Evolutionary conservation across 2,797 vertebrate species (phyloP), one percentile per base, ranked within the genome.

Genomic region (Coendou prehensilis): DNA sequence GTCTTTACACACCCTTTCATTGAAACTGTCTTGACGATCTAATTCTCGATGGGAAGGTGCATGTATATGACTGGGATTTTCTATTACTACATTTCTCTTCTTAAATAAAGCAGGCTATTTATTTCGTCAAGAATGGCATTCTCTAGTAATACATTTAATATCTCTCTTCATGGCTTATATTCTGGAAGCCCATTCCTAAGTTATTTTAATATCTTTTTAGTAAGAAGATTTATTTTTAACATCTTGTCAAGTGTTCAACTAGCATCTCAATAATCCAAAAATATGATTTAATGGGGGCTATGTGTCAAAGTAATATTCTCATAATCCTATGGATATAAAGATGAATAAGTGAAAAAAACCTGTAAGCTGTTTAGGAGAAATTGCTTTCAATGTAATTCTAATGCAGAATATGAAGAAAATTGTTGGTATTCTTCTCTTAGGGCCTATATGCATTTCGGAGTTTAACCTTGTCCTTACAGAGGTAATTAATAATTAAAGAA

Each of bases 341-440:
- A 73, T 89, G 14, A 63, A 26, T 61, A 82, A 86, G 30, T 69
- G 47, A 59, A 80, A 86, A 45, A 17, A 87, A 1, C 23, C 22
- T 56, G 22, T 5, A 91, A 54, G 18, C 28, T n/a, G 6, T 52
- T 81, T 33, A 89, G 3, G 52, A 69, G 18, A 91, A 93, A 91
- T 80, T 76, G 28, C 17, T 95, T 85, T 85, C 54, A 50, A 69
- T 91, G 28, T 47, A 85, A 87, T 83, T 73, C 28, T 59, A 91
- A 75, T 45, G 73, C 80, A 50, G 54, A 96, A 69, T 59, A 59
- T 23, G 54, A 47, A 79, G 54, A 54, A 95, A 93, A 47, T 0
- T 59, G 7, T 76, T 59, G 2, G 18, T 5, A 80, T 91, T 83
- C n/a, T 64, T 81, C n/a, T 91, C 5, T 63, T 71, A 92, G 28